These are phyloP conservation scores for Strix uralensis DNA, from an alignment of 2,113 vertebrate genomes.

Conservation along the genomic window DNA sequence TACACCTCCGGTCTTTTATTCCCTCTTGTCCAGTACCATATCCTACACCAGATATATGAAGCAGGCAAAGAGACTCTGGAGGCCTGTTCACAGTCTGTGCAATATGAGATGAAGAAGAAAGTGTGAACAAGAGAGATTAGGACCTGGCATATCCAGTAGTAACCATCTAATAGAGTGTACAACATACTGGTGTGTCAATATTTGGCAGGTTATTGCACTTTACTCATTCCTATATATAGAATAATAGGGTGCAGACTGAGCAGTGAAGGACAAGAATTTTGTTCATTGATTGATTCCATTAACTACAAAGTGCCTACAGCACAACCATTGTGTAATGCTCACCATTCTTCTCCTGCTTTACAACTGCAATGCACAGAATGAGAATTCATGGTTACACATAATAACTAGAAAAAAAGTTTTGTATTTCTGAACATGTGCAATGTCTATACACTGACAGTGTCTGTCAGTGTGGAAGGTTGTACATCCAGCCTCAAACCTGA, in stretches of 20 bases:
- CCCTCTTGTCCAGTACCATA: background rate
- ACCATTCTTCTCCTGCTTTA: background rate
- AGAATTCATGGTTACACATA: background rate
- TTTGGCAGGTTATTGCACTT: background rate
- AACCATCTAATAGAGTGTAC: background rate
- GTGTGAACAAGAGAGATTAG: background rate
- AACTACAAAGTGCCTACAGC: background rate
- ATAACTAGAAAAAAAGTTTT: background rate
- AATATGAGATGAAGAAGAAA: background rate
- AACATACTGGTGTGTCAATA: background rate
- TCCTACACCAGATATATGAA: background rate
- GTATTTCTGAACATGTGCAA: background rate
- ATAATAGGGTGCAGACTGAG: background rate
- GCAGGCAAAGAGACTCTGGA: background rate
- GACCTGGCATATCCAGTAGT: background rate
- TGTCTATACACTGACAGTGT: background rate
- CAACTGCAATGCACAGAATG: background rate
- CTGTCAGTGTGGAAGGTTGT: background rate
- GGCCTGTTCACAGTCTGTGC: background rate
- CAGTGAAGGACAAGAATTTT: background rate
- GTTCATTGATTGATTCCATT: background rate
- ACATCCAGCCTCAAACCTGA: background rate
- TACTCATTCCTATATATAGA: background rate
- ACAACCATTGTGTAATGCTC: background rate
- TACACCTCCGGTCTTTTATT: background rate